Conservation (phyloP, 2,888 invertebrate species). For the Emesis russula region DNA sequence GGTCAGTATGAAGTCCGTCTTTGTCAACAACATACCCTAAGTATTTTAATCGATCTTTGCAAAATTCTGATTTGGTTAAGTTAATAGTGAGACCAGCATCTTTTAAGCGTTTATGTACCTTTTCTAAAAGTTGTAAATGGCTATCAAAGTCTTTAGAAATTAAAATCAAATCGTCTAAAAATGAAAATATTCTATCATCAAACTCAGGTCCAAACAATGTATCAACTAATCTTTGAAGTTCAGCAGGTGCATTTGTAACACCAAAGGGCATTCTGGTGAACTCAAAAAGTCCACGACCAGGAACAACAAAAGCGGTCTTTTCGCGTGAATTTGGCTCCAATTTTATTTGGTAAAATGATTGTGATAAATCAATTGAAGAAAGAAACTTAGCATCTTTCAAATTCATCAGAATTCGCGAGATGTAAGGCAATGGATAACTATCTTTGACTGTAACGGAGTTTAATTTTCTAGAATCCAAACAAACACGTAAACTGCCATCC, state of each 20-base stretch:
- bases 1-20: constrained; percentile 75
- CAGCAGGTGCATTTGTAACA: constrained; percentile 19
- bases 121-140: constrained; percentile 67
- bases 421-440: constrained; percentile 16
- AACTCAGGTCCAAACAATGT: constrained; percentile 20
- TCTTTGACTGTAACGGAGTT: background rate
- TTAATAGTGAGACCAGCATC: constrained; percentile 78
- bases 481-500: constrained; percentile 7
- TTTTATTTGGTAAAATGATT: constrained; percentile 18
- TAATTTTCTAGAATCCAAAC: background rate
- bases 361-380: constrained; percentile 27
- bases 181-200: constrained; percentile 63
- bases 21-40: constrained; percentile 72
- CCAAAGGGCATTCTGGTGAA: constrained; percentile 39
- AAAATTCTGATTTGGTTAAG: constrained; percentile 31
- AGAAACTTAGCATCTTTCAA: constrained; percentile 25
- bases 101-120: background rate
- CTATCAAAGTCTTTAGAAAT: constrained; percentile 68
- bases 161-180: constrained; percentile 81
- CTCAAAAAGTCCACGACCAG: constrained; percentile 32
- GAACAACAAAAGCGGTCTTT: constrained; percentile 36
- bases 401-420: constrained; percentile 13
- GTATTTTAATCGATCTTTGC: constrained; percentile 45
- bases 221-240: constrained; percentile 16
- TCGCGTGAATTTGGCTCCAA: constrained; percentile 2